Evolutionary conservation across 2,888 invertebrate genomes (phyloP).

Genomic region (Mesorhabditis spiculigera): DNA sequence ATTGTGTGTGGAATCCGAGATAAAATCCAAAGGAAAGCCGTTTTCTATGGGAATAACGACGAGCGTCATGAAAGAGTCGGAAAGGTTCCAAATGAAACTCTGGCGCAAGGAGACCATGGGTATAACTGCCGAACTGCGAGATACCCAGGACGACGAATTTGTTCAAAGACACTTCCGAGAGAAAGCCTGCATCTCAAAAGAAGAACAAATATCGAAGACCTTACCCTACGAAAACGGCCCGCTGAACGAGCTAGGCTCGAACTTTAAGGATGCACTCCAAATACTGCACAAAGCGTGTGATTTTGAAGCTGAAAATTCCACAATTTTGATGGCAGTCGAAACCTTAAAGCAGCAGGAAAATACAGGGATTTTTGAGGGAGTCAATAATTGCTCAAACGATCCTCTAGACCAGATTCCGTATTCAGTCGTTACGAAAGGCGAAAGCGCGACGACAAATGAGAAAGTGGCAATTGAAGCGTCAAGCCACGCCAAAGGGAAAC

Average conservation of each 20-base stretch:
- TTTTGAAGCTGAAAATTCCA: neutral
- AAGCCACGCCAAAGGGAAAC: conserved; percentile 11
- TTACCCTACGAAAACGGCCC: conserved; percentile 13
- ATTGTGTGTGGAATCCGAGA: too few relatives aligned
- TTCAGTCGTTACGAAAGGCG: conserved; percentile 15
- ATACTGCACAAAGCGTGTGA: neutral
- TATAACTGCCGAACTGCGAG: conserved; percentile 3
- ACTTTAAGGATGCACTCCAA: neutral
- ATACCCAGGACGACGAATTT: conserved; percentile 1
- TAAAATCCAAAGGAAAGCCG: too few relatives aligned
- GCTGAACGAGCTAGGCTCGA: neutral
- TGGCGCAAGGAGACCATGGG: conserved; percentile 10
- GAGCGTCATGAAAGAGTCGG: neutral
- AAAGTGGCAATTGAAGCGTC: too few relatives aligned
- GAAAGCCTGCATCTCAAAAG: too few relatives aligned
- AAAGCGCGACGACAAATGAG: conserved; percentile 33
- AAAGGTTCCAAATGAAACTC: neutral
- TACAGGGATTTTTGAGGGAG: conserved; percentile 14
- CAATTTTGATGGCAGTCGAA: neutral
- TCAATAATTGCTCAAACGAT: neutral
- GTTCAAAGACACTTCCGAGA: neutral
- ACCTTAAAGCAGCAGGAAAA: conserved; percentile 9
- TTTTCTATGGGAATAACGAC: too few relatives aligned
- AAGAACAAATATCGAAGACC: conserved; percentile 5
- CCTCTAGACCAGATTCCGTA: conserved; percentile 18